A percentile compares a stretch with the other conserved stretches of the same genome.
Evolutionary conservation across 2,797 vertebrate species (phyloP).

Genomic region (Rhadinocentrus ornatus): DNA sequence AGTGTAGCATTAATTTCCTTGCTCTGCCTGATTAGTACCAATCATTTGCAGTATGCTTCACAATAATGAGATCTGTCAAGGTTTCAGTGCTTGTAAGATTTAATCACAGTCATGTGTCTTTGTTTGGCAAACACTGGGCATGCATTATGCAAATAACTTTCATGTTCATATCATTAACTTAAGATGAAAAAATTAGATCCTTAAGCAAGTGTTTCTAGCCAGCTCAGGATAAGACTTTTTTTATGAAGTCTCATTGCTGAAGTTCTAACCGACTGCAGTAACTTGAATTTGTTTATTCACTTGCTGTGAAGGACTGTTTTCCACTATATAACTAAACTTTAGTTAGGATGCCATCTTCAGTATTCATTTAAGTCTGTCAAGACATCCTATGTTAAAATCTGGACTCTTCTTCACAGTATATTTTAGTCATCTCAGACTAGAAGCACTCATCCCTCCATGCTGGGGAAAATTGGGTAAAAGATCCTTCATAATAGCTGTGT

Average conservation of each 20-base stretch:
- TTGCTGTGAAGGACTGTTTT: background rate
- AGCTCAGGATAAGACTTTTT: too few species aligned
- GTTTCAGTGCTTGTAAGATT: too few species aligned
- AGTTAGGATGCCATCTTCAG: background rate
- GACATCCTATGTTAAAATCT: slow-evolving; percentile 38
- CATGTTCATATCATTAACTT: too few species aligned
- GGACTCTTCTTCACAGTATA: slow-evolving; percentile 24
- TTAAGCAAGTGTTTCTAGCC: too few species aligned
- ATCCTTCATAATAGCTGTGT: slow-evolving; percentile 76
- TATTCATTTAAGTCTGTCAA: slow-evolving; percentile 15
- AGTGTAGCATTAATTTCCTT: too few species aligned
- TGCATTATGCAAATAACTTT: too few species aligned
- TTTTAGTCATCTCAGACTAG: slow-evolving; percentile 38
- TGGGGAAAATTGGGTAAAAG: slow-evolving; percentile 74
- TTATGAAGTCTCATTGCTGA: background rate
- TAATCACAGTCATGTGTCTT: too few species aligned
- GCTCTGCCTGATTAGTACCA: too few species aligned
- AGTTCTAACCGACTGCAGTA: background rate
- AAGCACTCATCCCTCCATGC: slow-evolving; percentile 56
- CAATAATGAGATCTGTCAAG: too few species aligned
- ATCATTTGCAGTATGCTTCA: too few species aligned
- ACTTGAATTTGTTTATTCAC: background rate
- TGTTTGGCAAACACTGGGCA: too few species aligned
- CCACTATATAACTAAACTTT: background rate
- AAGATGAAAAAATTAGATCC: too few species aligned